Evolutionary conservation across 2,888 invertebrate species (phyloP), one percentile per base, ranked within the genome.

Genomic region (Julus scandinavius): DNA sequence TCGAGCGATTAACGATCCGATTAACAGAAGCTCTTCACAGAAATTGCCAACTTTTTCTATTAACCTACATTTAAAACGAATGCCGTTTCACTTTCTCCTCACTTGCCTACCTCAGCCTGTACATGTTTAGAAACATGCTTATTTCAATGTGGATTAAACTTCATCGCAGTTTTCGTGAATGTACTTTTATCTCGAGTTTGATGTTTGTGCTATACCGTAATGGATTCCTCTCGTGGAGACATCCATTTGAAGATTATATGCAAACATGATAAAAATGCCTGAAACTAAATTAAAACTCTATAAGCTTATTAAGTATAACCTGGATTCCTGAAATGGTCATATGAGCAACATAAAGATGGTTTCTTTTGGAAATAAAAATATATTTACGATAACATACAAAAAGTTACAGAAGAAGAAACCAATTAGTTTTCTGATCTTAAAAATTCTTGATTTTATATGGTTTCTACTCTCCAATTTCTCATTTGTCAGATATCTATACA

Each of bases 21-120:
- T 72, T 72, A 72, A 72, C 72, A 72, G 72, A 72, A 72, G 11
- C 72, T 72, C 72, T 72, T 72, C 29, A 72, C 72, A 29, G 29
- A 7, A 72, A 72, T 72, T 72, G 72, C 72, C 72, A 72, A 72
- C 72, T 72, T 72, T 72, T 72, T 72, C 72, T 72, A 72, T 72
- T 72, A 72, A 72, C 72, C 29, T 29, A 72, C 72, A 72, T 72
- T 72, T 20, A 29, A 29, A 72, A 29, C 72, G 72, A 72, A 72
- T 72, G 72, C 29, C 1, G 20, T 72, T 20, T 72, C 29, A 29
- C 72, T 11, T 72, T 20, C 29, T 63, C 6, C 63, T 63, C 63
- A 20, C 5, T 63, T n/a, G 63, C 63, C 17, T 72, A 72, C 72
- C 72, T 29, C 29, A 72, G 29, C 20, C 20, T 72, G 9, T 29